A percentile compares a stretch with the other conserved stretches of the same genome.
Evolutionary conservation across 2,113 vertebrate genomes (phyloP).

Genomic region (Caranx ignobilis): DNA sequence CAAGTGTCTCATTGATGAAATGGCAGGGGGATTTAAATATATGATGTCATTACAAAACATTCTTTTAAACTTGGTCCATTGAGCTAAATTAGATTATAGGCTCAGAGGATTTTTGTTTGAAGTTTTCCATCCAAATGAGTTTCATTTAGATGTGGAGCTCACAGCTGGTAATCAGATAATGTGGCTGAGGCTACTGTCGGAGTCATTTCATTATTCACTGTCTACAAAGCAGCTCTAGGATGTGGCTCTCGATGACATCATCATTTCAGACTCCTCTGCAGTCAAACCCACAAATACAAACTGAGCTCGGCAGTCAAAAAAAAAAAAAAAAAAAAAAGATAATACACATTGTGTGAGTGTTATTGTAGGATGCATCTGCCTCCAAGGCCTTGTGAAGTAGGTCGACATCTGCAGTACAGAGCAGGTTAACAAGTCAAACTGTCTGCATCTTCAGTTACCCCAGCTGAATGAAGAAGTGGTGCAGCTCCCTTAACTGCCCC

Average conservation of each 20-base stretch:
- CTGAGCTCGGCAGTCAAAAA: neutral
- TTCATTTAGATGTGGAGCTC: constrained; percentile 3
- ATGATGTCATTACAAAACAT: neutral
- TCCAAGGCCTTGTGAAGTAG: neutral
- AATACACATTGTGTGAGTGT: neutral
- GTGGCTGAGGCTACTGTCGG: constrained; percentile 18
- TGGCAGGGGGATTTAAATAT: neutral
- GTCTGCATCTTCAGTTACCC: constrained; percentile 32
- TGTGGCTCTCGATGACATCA: constrained; percentile 2
- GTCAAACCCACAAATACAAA: neutral
- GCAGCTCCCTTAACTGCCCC: constrained; percentile 25
- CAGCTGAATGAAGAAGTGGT: constrained; percentile 25
- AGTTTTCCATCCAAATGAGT: neutral
- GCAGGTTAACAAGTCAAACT: constrained; percentile 10
- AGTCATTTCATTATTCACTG: neutral
- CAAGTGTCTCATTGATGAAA: neutral
- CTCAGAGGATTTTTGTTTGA: constrained; percentile 3
- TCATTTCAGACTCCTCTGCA: neutral
- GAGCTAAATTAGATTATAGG: constrained; percentile 5
- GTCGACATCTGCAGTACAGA: constrained; percentile 9
- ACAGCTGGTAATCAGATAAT: constrained; percentile 23
- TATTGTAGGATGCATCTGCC: neutral
- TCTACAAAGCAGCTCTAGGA: neutral
- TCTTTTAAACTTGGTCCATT: neutral
- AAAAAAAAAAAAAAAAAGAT: neutral